A percentile compares a stretch with the other conserved stretches of the same genome.
phyloP scores from a whole-genome alignment of 2,888 invertebrate genomes.

The Monopis laevigella region DNA sequence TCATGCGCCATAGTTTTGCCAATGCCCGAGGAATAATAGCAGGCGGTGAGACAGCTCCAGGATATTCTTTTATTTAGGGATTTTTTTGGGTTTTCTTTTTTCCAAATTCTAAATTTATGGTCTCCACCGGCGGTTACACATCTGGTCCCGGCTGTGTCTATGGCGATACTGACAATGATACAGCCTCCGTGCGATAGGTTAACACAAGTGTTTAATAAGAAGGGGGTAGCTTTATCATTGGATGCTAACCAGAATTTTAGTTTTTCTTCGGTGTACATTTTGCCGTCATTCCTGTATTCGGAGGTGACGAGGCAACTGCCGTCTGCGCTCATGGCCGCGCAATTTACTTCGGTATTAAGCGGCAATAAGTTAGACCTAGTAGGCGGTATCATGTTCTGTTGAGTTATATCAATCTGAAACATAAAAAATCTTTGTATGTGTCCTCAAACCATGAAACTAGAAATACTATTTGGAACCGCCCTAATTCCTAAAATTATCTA shows the following conservation, averaged over 20 bases:
- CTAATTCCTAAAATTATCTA: no score
- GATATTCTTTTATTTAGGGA: conserved; percentile 18
- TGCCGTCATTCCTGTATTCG: conserved; percentile 53
- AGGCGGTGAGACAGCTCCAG: conserved; percentile 51
- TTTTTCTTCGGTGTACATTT: conserved; percentile 48
- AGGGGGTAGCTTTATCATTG: conserved; percentile 31
- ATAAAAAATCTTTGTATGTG: no score
- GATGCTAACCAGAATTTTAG: conserved; percentile 48
- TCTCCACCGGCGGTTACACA: conserved; percentile 56
- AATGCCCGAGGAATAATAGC: conserved; percentile 53
- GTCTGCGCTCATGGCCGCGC: conserved; percentile 44
- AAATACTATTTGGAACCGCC: no score
- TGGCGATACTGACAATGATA: conserved; percentile 41
- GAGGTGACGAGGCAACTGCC: conserved; percentile 53
- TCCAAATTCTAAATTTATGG: conserved; percentile 55
- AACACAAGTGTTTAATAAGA: conserved; percentile 47
- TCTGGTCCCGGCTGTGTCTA: conserved; percentile 41
- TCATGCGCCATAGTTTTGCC: conserved; percentile 39
- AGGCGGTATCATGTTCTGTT: conserved; percentile 46
- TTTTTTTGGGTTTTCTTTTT: conserved; percentile 26
- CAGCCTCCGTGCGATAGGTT: conserved; percentile 54
- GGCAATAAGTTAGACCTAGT: conserved; percentile 49
- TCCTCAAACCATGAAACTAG: conserved; percentile 4
- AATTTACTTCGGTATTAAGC: conserved; percentile 51
- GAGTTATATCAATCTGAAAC: conserved; percentile 54